Evolutionary conservation across 2,113 vertebrate genomes (phyloP).

Genomic region (Pomatostomus ruficeps): DNA sequence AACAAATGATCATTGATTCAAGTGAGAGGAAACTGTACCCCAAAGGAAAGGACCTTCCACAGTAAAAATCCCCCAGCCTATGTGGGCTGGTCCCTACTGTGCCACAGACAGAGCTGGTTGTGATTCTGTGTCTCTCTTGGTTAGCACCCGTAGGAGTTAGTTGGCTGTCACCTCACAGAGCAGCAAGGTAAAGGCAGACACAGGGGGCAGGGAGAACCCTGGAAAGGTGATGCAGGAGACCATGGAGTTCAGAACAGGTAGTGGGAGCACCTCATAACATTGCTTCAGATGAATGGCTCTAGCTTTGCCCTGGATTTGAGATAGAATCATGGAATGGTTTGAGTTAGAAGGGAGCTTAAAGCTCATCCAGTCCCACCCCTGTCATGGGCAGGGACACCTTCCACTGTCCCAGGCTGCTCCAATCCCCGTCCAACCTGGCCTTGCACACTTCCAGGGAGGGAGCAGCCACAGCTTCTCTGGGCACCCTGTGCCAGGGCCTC

Average conservation of each 20-base stretch:
- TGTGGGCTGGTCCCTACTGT: not conserved
- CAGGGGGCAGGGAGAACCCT: not conserved
- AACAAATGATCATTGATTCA: constrained; percentile 59
- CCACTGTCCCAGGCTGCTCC: not conserved
- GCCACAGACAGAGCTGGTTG: not conserved
- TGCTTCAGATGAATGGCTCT: not conserved
- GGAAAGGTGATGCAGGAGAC: not conserved
- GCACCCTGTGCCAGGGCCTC: not conserved
- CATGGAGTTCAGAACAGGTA: not conserved
- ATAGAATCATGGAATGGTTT: not conserved
- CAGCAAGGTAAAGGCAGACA: not conserved
- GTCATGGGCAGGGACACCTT: not conserved
- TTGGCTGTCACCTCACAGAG: not conserved
- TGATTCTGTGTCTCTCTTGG: not conserved
- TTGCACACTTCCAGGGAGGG: not conserved
- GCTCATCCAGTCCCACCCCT: fast-evolving
- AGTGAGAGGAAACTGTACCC: not conserved
- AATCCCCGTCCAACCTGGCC: fast-evolving
- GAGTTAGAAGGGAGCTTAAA: not conserved
- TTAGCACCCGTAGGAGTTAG: not conserved
- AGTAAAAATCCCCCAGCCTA: not conserved
- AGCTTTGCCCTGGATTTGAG: not conserved
- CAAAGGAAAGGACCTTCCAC: not conserved
- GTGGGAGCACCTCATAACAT: not conserved
- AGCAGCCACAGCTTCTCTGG: not conserved